Evolutionary conservation across 2,113 vertebrate species (phyloP), one percentile per base, ranked within the genome.

Genomic region (Mola mola): DNA sequence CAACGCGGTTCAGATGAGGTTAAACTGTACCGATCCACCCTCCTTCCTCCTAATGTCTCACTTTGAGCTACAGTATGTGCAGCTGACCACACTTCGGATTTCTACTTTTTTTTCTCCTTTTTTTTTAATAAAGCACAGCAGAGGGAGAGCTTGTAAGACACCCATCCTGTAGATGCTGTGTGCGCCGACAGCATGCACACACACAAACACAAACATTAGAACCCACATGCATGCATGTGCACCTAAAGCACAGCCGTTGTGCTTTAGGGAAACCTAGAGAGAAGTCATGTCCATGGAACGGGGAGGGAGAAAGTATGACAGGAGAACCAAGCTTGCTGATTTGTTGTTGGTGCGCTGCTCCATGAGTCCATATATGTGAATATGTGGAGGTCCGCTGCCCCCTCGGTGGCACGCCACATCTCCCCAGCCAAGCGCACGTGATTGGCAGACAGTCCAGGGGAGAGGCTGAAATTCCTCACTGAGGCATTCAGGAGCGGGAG

Each of bases 201-300:
- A 76, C 42, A 58, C 29, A 61, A 6, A 70, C 52, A 86, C 60
- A 75, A 36, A 79, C 51, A 71, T 67, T 58, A 58, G 28, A 61
- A 71, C 62, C 34, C 70, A 80, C 83, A 87, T 70, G 68, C 84
- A 86, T 76, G 71, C 75, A 77, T 76, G 50, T 80, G 75, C 80
- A 75, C 61, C 75, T 77, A 68, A 81, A 82, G 72, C 72, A 63
- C 77, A 66, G 78, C 71, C 75, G 79, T 76, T 86, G 79, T 80
- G 77, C 79, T 80, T 71, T 63, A 66, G 43, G 26, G 52, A 81
- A 17, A 73, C 20, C 20, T 24, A 53, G 21, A 80, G 62, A 78
- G 62, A 49, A 58, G 38, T 59, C 21, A 60, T 49, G 46, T 74
- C 28, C 17, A 53, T 51, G n/a, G 60, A 40, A 69, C 53, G 48